Conservation (phyloP, 2,797 vertebrate species). For the Steatocranus sp. region DNA sequence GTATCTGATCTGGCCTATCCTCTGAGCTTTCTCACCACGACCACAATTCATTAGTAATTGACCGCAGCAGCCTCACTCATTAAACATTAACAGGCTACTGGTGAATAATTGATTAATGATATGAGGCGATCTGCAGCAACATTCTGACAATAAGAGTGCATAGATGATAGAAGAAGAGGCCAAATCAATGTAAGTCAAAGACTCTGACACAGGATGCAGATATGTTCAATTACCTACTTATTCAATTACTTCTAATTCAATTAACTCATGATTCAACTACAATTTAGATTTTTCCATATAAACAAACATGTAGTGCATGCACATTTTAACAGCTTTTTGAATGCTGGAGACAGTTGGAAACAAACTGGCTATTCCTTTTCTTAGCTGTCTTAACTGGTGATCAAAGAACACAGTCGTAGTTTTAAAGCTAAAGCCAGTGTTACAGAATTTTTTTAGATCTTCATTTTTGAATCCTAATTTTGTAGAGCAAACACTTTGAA, state of each 20-base stretch:
- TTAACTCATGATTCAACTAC: neutral
- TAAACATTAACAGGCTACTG: constrained; percentile 77
- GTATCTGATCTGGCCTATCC: constrained; percentile 54
- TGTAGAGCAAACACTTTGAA: constrained; percentile 18
- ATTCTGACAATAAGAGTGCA: constrained; percentile 73
- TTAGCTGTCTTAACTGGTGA: neutral
- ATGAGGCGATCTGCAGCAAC: constrained; percentile 76
- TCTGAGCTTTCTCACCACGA: constrained; percentile 64
- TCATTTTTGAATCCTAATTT: constrained; percentile 34
- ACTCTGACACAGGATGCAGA: neutral
- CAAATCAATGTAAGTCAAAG: constrained; percentile 20
- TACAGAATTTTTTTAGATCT: neutral
- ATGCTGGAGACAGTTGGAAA: neutral
- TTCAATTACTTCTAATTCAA: neutral
- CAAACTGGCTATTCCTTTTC: neutral
- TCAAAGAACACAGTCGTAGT: neutral
- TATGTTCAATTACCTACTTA: neutral
- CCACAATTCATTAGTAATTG: constrained; percentile 81
- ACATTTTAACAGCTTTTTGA: neutral
- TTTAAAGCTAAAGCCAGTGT: neutral
- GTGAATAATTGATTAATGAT: constrained; percentile 84
- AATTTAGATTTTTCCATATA: neutral
- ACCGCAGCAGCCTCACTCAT: constrained; percentile 79
- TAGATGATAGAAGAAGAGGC: constrained; percentile 47
- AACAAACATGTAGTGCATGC: neutral